Percentiles rank a stretch among this genome's conserved stretches.
phyloP scores from a whole-genome alignment of 2,888 invertebrate genomes.

The Eupithecia centaureata region DNA sequence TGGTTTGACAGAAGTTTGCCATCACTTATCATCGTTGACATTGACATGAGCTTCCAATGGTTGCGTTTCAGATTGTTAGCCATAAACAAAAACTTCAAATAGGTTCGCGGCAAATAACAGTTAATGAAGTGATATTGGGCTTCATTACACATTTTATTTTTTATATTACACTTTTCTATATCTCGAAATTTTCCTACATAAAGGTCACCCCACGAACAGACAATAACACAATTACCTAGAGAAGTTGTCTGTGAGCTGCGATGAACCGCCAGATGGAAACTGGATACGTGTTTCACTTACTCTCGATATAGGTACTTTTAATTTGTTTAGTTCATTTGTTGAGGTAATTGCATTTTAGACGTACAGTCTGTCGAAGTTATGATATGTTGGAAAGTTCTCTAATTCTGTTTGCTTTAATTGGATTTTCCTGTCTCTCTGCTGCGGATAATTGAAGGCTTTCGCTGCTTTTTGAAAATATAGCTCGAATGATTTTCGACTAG shows the following conservation, averaged over 20 bases:
- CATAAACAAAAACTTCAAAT: too few relatives aligned
- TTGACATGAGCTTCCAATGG: too few relatives aligned
- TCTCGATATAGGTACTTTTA: slow-evolving; percentile 33
- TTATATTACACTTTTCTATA: too few relatives aligned
- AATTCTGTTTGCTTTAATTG: slow-evolving; percentile 10
- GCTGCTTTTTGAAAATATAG: background rate
- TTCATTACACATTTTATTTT: too few relatives aligned
- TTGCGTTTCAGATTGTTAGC: too few relatives aligned
- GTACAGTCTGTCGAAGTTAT: slow-evolving; percentile 26
- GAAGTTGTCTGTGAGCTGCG: slow-evolving; percentile 39
- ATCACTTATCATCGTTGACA: too few relatives aligned
- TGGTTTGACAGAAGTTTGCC: too few relatives aligned
- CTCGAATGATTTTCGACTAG: too few relatives aligned
- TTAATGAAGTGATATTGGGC: too few relatives aligned
- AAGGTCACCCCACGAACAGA: slow-evolving; percentile 34
- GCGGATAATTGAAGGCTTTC: background rate
- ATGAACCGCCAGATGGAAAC: slow-evolving; percentile 37
- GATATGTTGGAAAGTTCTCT: slow-evolving; percentile 18
- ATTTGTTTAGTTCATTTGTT: slow-evolving; percentile 31
- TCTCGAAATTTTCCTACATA: slow-evolving; percentile 2
- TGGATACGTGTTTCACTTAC: slow-evolving; percentile 44
- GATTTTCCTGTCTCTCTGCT: background rate
- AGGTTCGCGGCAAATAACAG: too few relatives aligned
- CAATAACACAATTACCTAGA: slow-evolving; percentile 42
- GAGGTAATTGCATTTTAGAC: slow-evolving; percentile 29